Percentiles rank a stretch among this genome's conserved stretches.
These are phyloP conservation scores for Presbytis comata DNA, from an alignment of 2,797 vertebrate species.

Conservation along the genomic window DNA sequence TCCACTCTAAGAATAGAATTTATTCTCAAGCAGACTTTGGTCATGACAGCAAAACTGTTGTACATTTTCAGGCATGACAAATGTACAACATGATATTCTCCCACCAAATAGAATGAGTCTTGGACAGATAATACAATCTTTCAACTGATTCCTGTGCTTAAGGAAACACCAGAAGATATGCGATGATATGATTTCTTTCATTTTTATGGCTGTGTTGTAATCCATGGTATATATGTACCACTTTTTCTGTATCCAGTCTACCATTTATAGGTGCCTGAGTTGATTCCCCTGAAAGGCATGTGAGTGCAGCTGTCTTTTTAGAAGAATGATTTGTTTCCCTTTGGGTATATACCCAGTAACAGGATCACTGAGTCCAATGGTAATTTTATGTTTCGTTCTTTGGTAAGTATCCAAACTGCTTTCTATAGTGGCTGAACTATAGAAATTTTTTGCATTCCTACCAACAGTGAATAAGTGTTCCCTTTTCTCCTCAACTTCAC, in stretches of 20 bases:
- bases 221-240: neutral
- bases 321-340: neutral
- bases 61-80: neutral
- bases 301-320: neutral
- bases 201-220: neutral
- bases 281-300: neutral
- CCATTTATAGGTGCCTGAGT: neutral
- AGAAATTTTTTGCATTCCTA: neutral
- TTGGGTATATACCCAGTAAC: neutral
- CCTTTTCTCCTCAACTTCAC: neutral
- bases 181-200: neutral
- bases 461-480: neutral
- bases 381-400: neutral
- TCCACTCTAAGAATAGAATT: neutral
- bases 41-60: neutral
- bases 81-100: neutral
- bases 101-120: neutral
- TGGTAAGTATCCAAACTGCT: neutral
- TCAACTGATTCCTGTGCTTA: neutral
- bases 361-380: neutral
- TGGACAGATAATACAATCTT: neutral
- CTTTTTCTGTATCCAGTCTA: neutral
- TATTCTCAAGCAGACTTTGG: neutral
- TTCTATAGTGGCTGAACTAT: neutral
- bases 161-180: neutral